Base-by-base conservation (phyloP, 2,113 vertebrate genomes). In the Neoarius graeffei region DNA sequence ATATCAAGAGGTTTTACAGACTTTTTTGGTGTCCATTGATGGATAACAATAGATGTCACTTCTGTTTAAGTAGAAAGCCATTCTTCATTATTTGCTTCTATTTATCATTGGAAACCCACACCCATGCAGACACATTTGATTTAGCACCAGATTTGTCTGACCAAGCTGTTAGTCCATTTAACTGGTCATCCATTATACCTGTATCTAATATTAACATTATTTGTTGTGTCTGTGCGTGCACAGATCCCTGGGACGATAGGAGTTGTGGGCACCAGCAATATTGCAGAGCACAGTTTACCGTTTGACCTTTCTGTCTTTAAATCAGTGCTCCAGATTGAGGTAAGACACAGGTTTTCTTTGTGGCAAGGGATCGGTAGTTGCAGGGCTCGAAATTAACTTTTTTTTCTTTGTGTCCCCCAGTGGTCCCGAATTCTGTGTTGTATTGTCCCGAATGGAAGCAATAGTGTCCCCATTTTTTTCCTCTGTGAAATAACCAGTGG, bases 291-390 rank as follows among this genome's bases (percentile, higher is more conserved):
- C 91, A 94, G 93, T 60, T 95, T 99, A 17, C 94, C 95, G 6
- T 99, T 98, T 89, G 98, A 99, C 92, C 93, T 99, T 76, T 99
- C 97, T 20, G 94, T 99, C 90, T 99, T 99, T 92, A 99, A 99
- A 85, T 96, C 98, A 0, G 96, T 99, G 91, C 96, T 97, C 89
- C 98, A 99, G 91, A 97, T 99, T 69, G 97, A 99, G 97, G 98
- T 99, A 93, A 87, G 71, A 14, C n/a, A 79, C 11, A 7, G 3
- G 7, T 35, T 27, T 30, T 52, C 6, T 76, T 66, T 71, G 19
- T 14, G 17, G 48, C 13, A 4, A 10, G 15, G 57, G 3, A 4
- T 19, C 1, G 5, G 10, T 30, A 35, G 42, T 27, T 62, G 11
- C n/a, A n/a, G n/a, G n/a, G n/a, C n/a, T n/a, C n/a, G n/a, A n/a